A percentile compares a stretch with the other conserved stretches of the same genome.
phyloP scores from a whole-genome alignment of 2,797 vertebrate genomes.

The Onychomys arenicola region DNA sequence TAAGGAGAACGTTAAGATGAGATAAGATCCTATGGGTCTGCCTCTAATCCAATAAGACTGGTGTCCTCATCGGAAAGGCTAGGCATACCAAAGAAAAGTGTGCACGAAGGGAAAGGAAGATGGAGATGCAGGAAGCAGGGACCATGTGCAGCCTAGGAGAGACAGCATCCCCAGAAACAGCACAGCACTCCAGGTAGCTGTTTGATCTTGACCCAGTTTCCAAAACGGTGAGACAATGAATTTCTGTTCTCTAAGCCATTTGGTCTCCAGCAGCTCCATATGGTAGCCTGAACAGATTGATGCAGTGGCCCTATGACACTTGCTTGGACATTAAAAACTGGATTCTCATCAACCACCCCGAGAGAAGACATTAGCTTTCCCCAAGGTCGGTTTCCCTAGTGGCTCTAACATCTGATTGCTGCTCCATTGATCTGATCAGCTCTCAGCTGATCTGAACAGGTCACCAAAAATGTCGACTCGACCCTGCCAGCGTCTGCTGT shows the following conservation, averaged over 20 bases:
- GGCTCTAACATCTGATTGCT: constrained; percentile 42
- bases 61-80: not conserved
- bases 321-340: constrained; percentile 48
- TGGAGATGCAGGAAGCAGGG: not conserved
- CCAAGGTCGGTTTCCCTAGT: not conserved
- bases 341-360: constrained; percentile 43
- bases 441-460: constrained; percentile 62
- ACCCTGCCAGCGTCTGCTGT: constrained; percentile 62
- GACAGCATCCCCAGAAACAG: not conserved
- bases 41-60: not conserved
- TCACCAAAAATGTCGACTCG: constrained; percentile 53
- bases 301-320: not conserved
- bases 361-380: not conserved
- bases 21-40: not conserved
- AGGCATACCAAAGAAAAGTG: not conserved
- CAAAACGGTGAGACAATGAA: not conserved
- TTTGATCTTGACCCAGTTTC: constrained; percentile 12
- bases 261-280: not conserved
- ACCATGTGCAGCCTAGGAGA: not conserved
- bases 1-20: not conserved
- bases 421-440: constrained; percentile 59
- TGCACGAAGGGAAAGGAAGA: not conserved
- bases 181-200: not conserved
- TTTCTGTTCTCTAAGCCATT: not conserved
- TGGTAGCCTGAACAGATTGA: not conserved